phyloP scores from a whole-genome alignment of 2,113 vertebrate genomes.

The Zapus hudsonius region DNA sequence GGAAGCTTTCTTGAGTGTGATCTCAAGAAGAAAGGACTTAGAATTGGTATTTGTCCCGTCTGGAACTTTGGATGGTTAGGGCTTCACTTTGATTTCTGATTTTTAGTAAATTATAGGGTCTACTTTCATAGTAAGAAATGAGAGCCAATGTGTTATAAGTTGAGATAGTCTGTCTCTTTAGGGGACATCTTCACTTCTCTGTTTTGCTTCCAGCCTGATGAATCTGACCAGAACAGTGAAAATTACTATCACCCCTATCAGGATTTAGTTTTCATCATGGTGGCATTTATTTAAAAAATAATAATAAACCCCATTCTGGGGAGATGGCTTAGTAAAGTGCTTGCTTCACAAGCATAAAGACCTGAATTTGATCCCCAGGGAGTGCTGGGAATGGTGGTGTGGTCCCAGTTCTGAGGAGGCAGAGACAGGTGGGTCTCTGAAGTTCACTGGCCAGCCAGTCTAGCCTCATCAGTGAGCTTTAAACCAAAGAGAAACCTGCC shows the following conservation, averaged over 20 bases:
- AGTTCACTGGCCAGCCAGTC: too few relatives aligned
- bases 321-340: too few relatives aligned
- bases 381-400: too few relatives aligned
- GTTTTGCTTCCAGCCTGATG: not conserved
- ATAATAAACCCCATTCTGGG: too few relatives aligned
- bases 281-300: not conserved
- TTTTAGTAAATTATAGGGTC: not conserved
- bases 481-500: too few relatives aligned
- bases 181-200: rapidly evolving
- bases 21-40: not conserved
- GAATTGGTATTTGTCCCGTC: not conserved
- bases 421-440: too few relatives aligned
- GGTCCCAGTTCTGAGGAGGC: too few relatives aligned
- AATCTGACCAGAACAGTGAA: not conserved
- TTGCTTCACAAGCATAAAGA: too few relatives aligned
- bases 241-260: not conserved
- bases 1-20: not conserved
- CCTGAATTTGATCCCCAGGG: too few relatives aligned
- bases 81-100: not conserved
- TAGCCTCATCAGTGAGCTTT: too few relatives aligned
- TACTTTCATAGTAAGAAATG: not conserved
- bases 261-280: not conserved
- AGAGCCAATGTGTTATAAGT: not conserved
- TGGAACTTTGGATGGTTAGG: not conserved
- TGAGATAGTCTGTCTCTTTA: rapidly evolving